Conservation (phyloP, 2,113 vertebrate species). For the Phyllopteryx taeniolatus region DNA sequence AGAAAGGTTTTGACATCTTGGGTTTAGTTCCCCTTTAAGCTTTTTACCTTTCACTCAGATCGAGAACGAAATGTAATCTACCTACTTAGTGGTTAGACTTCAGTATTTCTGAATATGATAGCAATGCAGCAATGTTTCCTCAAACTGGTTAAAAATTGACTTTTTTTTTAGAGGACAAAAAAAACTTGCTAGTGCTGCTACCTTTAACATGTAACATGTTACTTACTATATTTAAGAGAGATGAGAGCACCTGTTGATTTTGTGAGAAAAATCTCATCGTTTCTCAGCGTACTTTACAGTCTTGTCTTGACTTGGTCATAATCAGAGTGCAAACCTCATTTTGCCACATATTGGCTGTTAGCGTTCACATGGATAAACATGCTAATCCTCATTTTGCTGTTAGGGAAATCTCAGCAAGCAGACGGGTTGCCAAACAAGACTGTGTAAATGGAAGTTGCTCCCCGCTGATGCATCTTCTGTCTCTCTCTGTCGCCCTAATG, state of each 20-base stretch:
- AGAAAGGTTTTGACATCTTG: too few species aligned
- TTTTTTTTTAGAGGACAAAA: too few species aligned
- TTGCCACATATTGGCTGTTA: not conserved
- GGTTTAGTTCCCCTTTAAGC: too few species aligned
- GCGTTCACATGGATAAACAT: not conserved
- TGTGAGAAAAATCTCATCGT: not conserved
- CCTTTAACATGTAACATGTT: not conserved
- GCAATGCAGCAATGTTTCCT: too few species aligned
- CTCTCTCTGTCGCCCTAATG: constrained; percentile 14
- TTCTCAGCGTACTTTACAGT: too few species aligned
- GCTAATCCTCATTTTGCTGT: not conserved
- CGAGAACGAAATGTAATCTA: too few species aligned
- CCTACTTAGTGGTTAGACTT: too few species aligned
- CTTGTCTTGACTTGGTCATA: not conserved
- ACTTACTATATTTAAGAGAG: too few species aligned
- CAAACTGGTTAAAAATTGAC: too few species aligned
- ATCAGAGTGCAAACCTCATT: not conserved
- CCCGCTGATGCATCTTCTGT: constrained; percentile 35
- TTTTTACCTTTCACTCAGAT: too few species aligned
- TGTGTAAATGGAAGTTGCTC: constrained; percentile 25
- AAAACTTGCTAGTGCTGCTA: too few species aligned
- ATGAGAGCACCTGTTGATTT: not conserved
- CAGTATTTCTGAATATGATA: too few species aligned
- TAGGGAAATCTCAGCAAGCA: constrained; percentile 21
- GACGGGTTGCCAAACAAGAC: constrained; percentile 17